Base-by-base conservation (phyloP, 1,140 invertebrate species). In the Elymnias hypermnestra region DNA sequence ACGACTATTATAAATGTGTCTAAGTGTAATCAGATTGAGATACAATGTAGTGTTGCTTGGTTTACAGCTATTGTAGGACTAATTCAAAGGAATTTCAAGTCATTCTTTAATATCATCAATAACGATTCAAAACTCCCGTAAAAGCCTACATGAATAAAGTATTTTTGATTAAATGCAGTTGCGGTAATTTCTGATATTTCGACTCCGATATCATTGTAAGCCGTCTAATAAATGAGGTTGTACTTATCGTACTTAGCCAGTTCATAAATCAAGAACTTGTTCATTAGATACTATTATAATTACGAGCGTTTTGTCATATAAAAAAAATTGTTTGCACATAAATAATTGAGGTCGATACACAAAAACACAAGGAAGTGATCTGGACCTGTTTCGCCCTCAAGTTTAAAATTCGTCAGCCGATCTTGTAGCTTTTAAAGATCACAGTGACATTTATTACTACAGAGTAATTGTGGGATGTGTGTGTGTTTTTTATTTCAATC, bases 381-480 rank as follows among this genome's bases (percentile, higher is more conserved):
- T 56, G 67, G 60, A 78, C 72, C 58, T 48, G 72, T 73, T 69
- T 70, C 61, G 72, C 67, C 74, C 72, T 71, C 63, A 70, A 51
- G 58, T 67, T 65, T 59, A 54, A 72, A 72, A 63, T 68, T 68
- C 58, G 56, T 72, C 48, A 43, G 57, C 50, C 45, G 43, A 33
- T 42, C 51, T 47, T 61, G 64, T 70, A 65, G 71, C 65, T 55
- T 61, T 54, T 69, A 78, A 82, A 82, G 65, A 78, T 67, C 74
- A 78, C 57, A 51, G 58, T 82, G 74, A 77, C 77, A 82, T 82
- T 82, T 76, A 78, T 76, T 62, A 63, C 43, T 35, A 43, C 36
- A 53, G 44, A 23, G 35, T 49, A 51, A 43, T 23, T 39, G 18
- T 43, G 28, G 18, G 19, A 23, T 17, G 3, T 33, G 15, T 33